Conservation (phyloP, 2,113 vertebrate genomes). For the Abramis brama region DNA sequence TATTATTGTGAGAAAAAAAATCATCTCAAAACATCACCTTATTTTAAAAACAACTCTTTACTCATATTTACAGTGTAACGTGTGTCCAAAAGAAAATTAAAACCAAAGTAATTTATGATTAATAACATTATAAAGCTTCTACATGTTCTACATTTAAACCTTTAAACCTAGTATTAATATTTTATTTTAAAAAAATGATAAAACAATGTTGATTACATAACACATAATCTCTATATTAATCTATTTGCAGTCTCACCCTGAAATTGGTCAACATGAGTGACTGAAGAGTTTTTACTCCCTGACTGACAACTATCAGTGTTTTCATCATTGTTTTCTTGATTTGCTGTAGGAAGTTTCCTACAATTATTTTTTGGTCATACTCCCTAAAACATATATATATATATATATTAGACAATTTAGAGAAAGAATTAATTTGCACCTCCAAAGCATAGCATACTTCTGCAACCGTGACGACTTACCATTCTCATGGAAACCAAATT, state of each 20-base stretch:
- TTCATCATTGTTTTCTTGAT: conserved; percentile 21
- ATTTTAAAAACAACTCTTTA: background rate
- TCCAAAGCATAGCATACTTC: conserved; percentile 33
- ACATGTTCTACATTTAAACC: background rate
- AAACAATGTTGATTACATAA: background rate
- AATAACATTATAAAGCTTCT: background rate
- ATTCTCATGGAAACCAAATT: conserved; percentile 65
- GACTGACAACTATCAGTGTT: conserved; percentile 42
- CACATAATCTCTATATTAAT: background rate
- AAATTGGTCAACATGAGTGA: background rate
- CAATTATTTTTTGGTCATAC: conserved; percentile 29
- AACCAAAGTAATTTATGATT: no score
- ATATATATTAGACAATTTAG: background rate
- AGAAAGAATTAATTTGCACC: conserved; percentile 32
- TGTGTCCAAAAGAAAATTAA: background rate
- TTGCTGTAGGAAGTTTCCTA: conserved; percentile 6
- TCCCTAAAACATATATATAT: conserved; percentile 10
- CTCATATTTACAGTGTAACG: background rate
- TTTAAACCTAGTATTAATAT: background rate
- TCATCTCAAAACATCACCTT: background rate
- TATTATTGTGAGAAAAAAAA: background rate
- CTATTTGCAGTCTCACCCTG: background rate
- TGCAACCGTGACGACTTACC: conserved; percentile 30
- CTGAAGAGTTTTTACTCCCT: background rate
- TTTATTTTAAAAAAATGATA: background rate